A percentile compares a stretch with the other conserved stretches of the same genome.
Conservation (phyloP, 2,888 invertebrate genomes). For the Miltochrista miniata region DNA sequence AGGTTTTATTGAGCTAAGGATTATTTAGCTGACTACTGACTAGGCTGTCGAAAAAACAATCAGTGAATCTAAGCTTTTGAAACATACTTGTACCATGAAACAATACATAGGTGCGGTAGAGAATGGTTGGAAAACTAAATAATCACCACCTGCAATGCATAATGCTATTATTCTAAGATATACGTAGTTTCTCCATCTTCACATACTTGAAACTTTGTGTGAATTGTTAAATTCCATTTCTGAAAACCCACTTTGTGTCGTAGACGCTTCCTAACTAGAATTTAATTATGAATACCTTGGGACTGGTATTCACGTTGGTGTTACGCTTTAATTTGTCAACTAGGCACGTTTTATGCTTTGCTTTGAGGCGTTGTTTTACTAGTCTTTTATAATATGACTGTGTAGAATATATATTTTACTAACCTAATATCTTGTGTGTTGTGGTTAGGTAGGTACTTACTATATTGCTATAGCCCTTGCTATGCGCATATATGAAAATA, state of each 20-base stretch:
- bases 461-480: too few species aligned
- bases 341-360: slow-evolving; percentile 24
- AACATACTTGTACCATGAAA: too few species aligned
- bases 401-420: neutral
- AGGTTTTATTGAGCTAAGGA: too few species aligned
- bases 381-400: neutral
- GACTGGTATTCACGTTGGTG: slow-evolving; percentile 50
- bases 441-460: too few species aligned
- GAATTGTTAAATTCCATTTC: slow-evolving; percentile 80
- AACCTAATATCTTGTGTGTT: too few species aligned
- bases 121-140: slow-evolving; percentile 31
- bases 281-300: slow-evolving; percentile 77
- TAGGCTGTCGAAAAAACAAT: too few species aligned
- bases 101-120: too few species aligned
- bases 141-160: slow-evolving; percentile 45
- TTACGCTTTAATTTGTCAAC: slow-evolving; percentile 46
- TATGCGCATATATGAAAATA: too few species aligned
- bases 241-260: slow-evolving; percentile 64
- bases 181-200: slow-evolving; percentile 59
- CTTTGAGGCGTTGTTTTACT: slow-evolving; percentile 20
- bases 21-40: too few species aligned
- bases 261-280: slow-evolving; percentile 74
- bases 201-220: slow-evolving; percentile 65
- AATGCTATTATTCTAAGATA: slow-evolving; percentile 59
- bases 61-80: too few species aligned